Percentiles rank a stretch among this genome's conserved stretches.
These are phyloP conservation scores for Lumbricus terrestris DNA, from an alignment of 2,888 invertebrate genomes.

Conservation along the genomic window DNA sequence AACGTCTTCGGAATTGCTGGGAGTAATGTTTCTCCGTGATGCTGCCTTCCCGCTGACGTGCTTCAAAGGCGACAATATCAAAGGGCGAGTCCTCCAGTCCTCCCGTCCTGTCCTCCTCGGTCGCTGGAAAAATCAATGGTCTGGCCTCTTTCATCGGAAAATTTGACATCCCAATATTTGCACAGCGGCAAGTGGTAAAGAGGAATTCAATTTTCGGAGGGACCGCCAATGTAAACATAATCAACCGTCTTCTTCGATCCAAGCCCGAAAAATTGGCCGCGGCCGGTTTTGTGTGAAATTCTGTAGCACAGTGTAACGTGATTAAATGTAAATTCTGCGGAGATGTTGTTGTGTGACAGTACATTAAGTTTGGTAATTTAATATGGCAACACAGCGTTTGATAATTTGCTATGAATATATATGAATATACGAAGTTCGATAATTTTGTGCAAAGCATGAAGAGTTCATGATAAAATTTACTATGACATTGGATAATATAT, in stretches of 20 bases:
- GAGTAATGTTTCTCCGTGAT: background rate
- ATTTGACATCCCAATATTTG: constrained; percentile 3
- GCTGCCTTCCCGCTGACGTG: background rate
- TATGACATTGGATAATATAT: too few relatives aligned
- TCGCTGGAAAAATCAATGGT: background rate
- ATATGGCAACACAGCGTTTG: background rate
- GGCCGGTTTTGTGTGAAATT: background rate
- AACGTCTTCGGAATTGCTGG: background rate
- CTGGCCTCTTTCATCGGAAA: background rate
- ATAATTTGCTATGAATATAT: background rate
- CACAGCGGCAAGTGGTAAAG: constrained; percentile 3
- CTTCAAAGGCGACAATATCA: background rate
- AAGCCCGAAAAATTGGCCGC: background rate
- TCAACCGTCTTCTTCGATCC: background rate
- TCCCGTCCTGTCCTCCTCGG: too few relatives aligned
- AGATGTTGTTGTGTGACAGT: background rate
- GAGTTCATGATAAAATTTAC: too few relatives aligned
- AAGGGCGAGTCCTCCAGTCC: background rate
- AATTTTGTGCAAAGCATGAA: too few relatives aligned
- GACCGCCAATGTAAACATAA: background rate
- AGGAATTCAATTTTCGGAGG: constrained; percentile 3
- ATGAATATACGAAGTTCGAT: too few relatives aligned
- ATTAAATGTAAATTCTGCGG: background rate
- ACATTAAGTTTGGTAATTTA: background rate
- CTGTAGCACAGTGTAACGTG: background rate